Conservation (phyloP, 2,888 invertebrate genomes). For the Luperina testacea region DNA sequence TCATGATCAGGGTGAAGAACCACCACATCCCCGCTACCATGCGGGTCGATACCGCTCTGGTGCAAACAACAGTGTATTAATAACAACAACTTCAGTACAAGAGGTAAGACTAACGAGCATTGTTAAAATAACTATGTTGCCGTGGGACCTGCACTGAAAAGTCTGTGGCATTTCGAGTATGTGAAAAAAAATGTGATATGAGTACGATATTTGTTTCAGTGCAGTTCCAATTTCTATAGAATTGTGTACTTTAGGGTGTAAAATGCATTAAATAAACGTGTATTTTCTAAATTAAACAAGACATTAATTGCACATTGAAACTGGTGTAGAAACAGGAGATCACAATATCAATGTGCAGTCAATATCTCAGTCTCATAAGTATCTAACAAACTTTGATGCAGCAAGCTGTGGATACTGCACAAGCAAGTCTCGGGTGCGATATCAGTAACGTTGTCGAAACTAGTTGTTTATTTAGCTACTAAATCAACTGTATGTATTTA, state of each 20-base stretch:
- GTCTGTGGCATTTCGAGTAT: slow-evolving; percentile 17
- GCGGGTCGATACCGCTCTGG: slow-evolving; percentile 95
- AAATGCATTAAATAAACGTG: slow-evolving; percentile 48
- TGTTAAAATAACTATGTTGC: slow-evolving; percentile 41
- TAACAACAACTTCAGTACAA: slow-evolving; percentile 30
- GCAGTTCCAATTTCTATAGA: slow-evolving; percentile 34
- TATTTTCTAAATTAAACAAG: slow-evolving; percentile 49
- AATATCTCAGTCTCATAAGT: slow-evolving; percentile 66
- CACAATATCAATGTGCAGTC: slow-evolving; percentile 70
- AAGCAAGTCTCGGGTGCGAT: slow-evolving; percentile 82
- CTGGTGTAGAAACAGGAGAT: not conserved
- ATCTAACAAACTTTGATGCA: slow-evolving; percentile 86
- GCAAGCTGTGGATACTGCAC: slow-evolving; percentile 89
- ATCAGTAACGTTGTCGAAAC: slow-evolving; percentile 71
- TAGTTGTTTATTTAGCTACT: slow-evolving; percentile 82
- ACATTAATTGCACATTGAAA: slow-evolving; percentile 69
- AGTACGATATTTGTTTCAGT: slow-evolving; percentile 25
- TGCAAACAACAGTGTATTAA: slow-evolving; percentile 52
- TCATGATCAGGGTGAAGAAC: slow-evolving; percentile 98
- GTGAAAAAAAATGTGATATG: not conserved
- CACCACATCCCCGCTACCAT: slow-evolving; percentile 98
- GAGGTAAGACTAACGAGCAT: slow-evolving; percentile 38
- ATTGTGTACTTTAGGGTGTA: slow-evolving; percentile 35
- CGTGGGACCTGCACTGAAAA: slow-evolving; percentile 28
- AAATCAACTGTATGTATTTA: slow-evolving; percentile 79